These are phyloP conservation scores for Procavia capensis DNA, from an alignment of 2,113 vertebrate species.

Conservation along the genomic window DNA sequence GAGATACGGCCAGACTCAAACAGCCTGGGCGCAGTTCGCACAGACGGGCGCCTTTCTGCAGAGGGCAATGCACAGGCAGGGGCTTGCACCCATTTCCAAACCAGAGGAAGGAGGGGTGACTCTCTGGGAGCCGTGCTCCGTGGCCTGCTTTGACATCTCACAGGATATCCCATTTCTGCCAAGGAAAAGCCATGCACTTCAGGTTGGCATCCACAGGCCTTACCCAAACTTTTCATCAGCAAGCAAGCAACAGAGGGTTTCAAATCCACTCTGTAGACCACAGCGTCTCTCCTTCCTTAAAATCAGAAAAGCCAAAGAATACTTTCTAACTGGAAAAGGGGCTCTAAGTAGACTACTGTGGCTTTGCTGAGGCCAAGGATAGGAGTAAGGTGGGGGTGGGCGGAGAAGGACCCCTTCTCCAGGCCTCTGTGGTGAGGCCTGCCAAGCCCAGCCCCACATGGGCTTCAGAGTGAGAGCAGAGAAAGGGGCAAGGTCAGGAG, in stretches of 20 bases:
- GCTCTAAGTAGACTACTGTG: background rate
- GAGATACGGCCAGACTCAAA: too few species aligned
- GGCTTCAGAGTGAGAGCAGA: background rate
- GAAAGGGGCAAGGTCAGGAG: too few species aligned
- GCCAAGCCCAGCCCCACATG: background rate
- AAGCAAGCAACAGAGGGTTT: conserved; percentile 4
- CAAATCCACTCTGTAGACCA: background rate
- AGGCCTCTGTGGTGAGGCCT: background rate
- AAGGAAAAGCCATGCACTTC: conserved; percentile 58
- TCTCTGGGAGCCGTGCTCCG: background rate
- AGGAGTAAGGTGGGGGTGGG: background rate
- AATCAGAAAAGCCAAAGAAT: conserved; percentile 27
- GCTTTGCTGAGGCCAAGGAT: background rate
- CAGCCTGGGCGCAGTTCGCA: background rate
- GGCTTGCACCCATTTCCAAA: conserved; percentile 50
- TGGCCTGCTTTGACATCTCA: conserved; percentile 41
- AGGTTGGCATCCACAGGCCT: conserved; percentile 44
- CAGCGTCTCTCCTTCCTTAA: background rate
- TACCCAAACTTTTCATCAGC: conserved; percentile 45
- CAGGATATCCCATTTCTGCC: conserved; percentile 59
- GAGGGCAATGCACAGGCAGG: background rate
- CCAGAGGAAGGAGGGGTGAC: background rate
- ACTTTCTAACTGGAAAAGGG: conserved; percentile 44
- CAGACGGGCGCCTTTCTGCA: background rate
- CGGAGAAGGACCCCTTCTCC: background rate